These are phyloP conservation scores for Anas bernieri DNA, from an alignment of 2,797 vertebrate species.

Conservation along the genomic window DNA sequence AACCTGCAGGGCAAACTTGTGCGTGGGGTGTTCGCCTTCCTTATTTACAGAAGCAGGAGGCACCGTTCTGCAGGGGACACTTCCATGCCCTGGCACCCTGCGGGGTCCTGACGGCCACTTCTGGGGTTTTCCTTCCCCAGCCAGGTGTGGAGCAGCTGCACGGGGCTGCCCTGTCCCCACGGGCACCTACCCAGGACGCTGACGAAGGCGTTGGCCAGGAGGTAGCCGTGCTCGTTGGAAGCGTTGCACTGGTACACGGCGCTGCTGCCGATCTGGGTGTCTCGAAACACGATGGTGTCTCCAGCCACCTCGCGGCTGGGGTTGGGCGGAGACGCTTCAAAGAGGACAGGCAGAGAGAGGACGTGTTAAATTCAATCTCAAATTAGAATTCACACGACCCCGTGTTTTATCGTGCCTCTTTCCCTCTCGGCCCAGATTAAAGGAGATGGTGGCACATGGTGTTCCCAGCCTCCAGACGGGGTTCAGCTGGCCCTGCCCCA, in stretches of 20 bases:
- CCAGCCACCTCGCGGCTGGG: constrained; percentile 86
- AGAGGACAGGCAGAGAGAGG: not conserved
- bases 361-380: rapidly evolving
- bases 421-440: not conserved
- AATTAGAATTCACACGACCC: rapidly evolving
- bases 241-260: constrained; percentile 97
- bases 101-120: not conserved
- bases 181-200: constrained; percentile 88
- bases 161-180: too few relatives aligned
- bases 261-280: constrained; percentile 91
- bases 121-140: not conserved
- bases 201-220: constrained; percentile 95
- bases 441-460: rapidly evolving
- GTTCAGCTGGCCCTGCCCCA: not conserved
- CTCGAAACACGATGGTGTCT: constrained; percentile 93
- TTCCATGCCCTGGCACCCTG: not conserved
- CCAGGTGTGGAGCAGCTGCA: not conserved
- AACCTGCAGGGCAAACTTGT: not conserved
- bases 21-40: not conserved
- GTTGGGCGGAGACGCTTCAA: constrained; percentile 79
- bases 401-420: rapidly evolving
- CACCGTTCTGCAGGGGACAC: not conserved
- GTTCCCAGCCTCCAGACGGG: rapidly evolving
- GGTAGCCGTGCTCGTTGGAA: constrained; percentile 94
- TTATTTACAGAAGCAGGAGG: not conserved